Evolutionary conservation across 1,140 invertebrate species (phyloP), one percentile per base, ranked within the genome.

Genomic region (Drosophila burlai): DNA sequence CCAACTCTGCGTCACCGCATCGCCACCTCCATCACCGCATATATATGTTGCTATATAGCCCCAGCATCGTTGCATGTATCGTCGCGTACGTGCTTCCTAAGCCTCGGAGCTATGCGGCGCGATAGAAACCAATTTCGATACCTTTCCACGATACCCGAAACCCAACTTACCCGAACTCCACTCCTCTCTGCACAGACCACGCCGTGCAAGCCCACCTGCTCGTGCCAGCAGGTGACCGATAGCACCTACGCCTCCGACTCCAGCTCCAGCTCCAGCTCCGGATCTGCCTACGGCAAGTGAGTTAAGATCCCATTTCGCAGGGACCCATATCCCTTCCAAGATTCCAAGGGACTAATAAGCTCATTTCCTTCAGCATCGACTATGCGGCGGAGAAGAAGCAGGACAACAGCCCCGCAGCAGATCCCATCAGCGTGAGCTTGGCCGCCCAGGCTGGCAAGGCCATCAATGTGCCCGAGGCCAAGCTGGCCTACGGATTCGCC

Each of bases 361-460:
- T 16, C 11, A 15, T 24, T 26, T 2, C 7, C 36, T 50, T 5
- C 24, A 90, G 85, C 36, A 77, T 91, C 47, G 65, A 36, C 1
- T 91, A 91, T 43, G 80, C 62, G 5, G 57, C 68, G 0, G 76
- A 64, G 11, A 91, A 82, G 54, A 13, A 42, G 4, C 24, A 61
- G 47, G 80, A 91, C 45, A 69, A 85, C 16, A 81, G 76, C 4
- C 54, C 83, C 16, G 90, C 93, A 2, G 93, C 93, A 2, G 94
- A 94, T 81, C 92, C 94, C 24, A 93, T 94, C 5, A 94, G 94
- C n/a, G 77, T 94, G 15, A 77, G 87, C 24, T 31, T 94, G 31
- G 93, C 93, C 2, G 92, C 83, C 29, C 91, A 93, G 76, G 87
- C 93, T 31, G 89, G 69, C 47, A 89, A 78, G 73, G 82, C 69